Base-by-base conservation (phyloP, 2,113 vertebrate genomes). In the Pipra filicauda region DNA sequence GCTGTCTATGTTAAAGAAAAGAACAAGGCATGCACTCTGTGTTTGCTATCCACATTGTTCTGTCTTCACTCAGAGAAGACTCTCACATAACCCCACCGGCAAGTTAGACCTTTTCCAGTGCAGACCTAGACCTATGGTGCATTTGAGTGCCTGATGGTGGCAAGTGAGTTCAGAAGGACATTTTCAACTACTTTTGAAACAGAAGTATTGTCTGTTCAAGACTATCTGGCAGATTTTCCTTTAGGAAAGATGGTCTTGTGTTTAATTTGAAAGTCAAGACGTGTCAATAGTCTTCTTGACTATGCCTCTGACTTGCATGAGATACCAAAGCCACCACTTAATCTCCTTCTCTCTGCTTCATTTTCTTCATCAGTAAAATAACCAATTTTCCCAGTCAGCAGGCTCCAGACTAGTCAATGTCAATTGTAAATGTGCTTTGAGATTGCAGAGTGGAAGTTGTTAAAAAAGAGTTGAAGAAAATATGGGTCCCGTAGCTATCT, bases 331-430 rank as follows among this genome's bases (percentile, higher is more conserved):
- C 3, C 33, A 43, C 48, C 13, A 51, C 15, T 58, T 71, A 31
- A 73, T 62, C 28, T 77, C 23, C 22, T 10, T 41, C 30, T 57
- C 67, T 87, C 73, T 82, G 27, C 37, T 91, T 85, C 11, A 35
- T 62, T 96, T 91, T 88, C 59, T 76, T 77, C 67, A 80, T 46
- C 75, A 57, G 43, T 75, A 84, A 88, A 91, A 87, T 43, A 80
- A 15, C 21, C 5, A 91, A 9, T 37, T 58, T 33, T 88, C 22
- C 18, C 21, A 83, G 31, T 43, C 23, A 70, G 51, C n/a, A 80
- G 24, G 54, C 4, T 54, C 37, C 79, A 80, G 41, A 58, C 67
- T 73, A 52, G 31, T 43, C 65, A 75, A 61, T 20, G 10, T 19
- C 49, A 87, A 39, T 22, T 69, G 52, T 23, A 84, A 89, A 49